Conservation (phyloP, 2,797 vertebrate genomes). For the Chaenodraco wilsoni region DNA sequence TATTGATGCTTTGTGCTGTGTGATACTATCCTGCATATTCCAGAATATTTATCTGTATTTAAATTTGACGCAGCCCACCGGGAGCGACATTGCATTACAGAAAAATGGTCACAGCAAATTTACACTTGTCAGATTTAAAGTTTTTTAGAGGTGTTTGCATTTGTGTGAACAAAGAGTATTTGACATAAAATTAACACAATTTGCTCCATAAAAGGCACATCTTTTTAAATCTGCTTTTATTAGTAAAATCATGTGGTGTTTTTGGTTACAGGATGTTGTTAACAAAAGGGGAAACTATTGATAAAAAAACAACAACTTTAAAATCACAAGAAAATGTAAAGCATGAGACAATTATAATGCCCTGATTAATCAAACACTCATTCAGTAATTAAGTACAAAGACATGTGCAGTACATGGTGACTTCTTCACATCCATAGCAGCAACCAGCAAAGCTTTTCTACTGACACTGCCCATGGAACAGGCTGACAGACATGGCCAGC, state of each 20-base stretch:
- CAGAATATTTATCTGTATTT: no score
- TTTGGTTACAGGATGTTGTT: neutral
- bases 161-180: neutral
- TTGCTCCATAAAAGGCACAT: neutral
- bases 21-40: no score
- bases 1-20: no score
- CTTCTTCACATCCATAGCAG: neutral
- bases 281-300: neutral
- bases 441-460: neutral
- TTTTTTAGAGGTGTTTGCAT: neutral
- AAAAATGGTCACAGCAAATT: no score
- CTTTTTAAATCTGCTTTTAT: neutral
- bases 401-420: neutral
- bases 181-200: neutral
- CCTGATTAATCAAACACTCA: slow-evolving; percentile 1
- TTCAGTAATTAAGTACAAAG: neutral
- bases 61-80: no score
- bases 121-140: no score
- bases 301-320: no score
- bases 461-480: slow-evolving; percentile 67
- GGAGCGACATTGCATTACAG: no score
- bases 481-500: slow-evolving; percentile 49
- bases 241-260: neutral
- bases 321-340: no score
- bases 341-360: neutral